Evolutionary conservation across 2,797 vertebrate genomes (phyloP).

Genomic region (Hoplostethus mediterraneus): DNA sequence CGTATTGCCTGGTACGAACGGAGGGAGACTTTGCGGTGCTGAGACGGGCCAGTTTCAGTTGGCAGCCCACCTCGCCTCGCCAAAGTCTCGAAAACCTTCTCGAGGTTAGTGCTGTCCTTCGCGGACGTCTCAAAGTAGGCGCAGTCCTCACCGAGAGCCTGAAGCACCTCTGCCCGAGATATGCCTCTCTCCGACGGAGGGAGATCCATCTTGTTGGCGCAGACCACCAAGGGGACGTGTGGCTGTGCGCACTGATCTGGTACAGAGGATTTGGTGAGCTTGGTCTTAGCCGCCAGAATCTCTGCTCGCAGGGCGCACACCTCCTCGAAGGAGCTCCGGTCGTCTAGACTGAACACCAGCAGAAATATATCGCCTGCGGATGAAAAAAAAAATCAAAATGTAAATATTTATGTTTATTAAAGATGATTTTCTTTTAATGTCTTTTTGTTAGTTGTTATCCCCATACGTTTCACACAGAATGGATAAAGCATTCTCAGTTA

Average conservation of each 20-base stretch:
- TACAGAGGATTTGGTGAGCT: constrained; percentile 66
- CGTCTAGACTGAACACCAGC: constrained; percentile 84
- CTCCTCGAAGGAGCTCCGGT: constrained; percentile 82
- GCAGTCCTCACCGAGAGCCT: constrained; percentile 75
- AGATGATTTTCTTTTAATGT: neutral
- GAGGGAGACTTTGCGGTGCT: constrained; percentile 85
- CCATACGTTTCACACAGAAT: too few relatives aligned
- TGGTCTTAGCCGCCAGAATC: constrained; percentile 82
- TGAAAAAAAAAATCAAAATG: constrained; percentile 2
- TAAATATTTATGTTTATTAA: neutral
- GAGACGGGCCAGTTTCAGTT: constrained; percentile 82
- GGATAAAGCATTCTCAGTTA: too few relatives aligned
- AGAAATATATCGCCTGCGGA: constrained; percentile 84
- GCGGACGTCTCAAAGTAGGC: constrained; percentile 85
- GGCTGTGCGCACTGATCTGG: constrained; percentile 45
- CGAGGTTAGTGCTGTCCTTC: constrained; percentile 83
- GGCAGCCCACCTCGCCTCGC: constrained; percentile 83
- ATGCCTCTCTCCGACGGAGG: constrained; percentile 61
- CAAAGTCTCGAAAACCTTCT: constrained; percentile 81
- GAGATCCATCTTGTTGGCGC: constrained; percentile 85
- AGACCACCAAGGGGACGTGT: constrained; percentile 79
- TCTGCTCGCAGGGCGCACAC: constrained; percentile 78
- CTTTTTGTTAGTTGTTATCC: too few relatives aligned
- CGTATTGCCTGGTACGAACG: constrained; percentile 82
- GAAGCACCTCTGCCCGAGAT: constrained; percentile 68